Base-by-base conservation (phyloP, 2,113 vertebrate genomes). In the Sclerurus mexicanus region DNA sequence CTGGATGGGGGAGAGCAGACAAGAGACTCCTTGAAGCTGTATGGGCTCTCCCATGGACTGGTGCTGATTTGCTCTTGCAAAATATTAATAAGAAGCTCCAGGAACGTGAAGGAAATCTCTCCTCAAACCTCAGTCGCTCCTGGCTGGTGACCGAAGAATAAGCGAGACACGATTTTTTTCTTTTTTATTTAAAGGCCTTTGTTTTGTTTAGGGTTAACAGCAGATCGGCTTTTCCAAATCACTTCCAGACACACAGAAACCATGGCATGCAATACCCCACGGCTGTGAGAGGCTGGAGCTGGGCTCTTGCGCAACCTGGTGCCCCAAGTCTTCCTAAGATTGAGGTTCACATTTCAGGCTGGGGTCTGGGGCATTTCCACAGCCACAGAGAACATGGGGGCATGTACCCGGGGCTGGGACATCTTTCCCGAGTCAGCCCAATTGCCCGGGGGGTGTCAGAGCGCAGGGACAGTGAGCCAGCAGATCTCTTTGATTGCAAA, bases 191-290 rank as follows among this genome's bases (percentile, higher is more conserved):
- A 25, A 71, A 76, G 50, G 87, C 24, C 72, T 83, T 89, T 96
- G 97, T 96, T 97, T 97, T 94, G 86, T 89, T 96, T 63, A 93
- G 97, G 96, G 94, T 96, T 96, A 97, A 96, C 92, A 81, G 79
- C 92, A 87, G 96, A 96, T 93, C 1, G 5, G 77, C 86, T 95
- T 75, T 86, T 92, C 74, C 95, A 97, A 97, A 97, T 97, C 96
- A 97, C 74, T 97, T 97, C 97, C 97, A 97, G 97, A 96, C 96
- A 89, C 92, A 79, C 73, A 84, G 85, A 92, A 92, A 85, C 92
- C 84, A 56, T 92, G 94, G 96, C 96, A 93, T 97, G 94, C 97
- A 96, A 93, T 33, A 91, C 90, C 87, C 91, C 94, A 49, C 52
- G 5, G 22, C 95, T 68, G 39, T 12, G 42, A 77, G 79, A 89